These are phyloP conservation scores for Koerneria pararmatus DNA, from an alignment of 2,888 invertebrate genomes.

Conservation along the genomic window DNA sequence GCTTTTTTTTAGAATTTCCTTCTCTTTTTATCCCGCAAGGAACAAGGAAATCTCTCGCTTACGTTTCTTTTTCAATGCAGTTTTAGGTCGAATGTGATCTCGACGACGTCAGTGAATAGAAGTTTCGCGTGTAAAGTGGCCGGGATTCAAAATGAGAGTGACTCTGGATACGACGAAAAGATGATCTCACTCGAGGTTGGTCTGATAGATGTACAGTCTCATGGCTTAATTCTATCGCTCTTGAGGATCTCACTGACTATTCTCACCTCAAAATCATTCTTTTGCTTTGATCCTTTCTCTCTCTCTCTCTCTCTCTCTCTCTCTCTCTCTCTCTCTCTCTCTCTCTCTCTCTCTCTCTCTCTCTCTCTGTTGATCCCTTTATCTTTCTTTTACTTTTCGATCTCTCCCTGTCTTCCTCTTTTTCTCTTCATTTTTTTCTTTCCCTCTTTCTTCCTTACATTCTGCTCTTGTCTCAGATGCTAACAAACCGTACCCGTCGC, in stretches of 20 bases:
- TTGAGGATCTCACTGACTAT: background rate
- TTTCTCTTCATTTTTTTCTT: conserved; percentile 1
- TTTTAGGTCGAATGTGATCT: too few species aligned
- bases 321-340: conserved; percentile 1
- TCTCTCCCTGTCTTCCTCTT: background rate
- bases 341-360: background rate
- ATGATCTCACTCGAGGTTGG: too few species aligned
- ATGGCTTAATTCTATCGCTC: background rate
- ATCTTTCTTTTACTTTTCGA: background rate
- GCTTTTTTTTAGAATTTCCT: too few species aligned
- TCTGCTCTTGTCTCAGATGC: background rate
- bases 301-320: background rate
- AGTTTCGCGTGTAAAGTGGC: too few species aligned
- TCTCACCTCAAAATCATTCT: background rate
- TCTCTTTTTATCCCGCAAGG: too few species aligned
- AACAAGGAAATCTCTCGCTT: too few species aligned
- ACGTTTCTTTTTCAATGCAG: too few species aligned
- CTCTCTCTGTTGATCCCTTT: background rate
- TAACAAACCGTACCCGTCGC: background rate
- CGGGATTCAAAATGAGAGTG: too few species aligned
- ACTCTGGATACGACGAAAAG: too few species aligned
- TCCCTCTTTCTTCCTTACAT: background rate
- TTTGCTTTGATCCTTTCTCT: background rate
- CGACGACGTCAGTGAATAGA: too few species aligned
- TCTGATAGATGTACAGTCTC: background rate